phyloP scores from a whole-genome alignment of 2,888 invertebrate genomes.

The Oscheius sp. region DNA sequence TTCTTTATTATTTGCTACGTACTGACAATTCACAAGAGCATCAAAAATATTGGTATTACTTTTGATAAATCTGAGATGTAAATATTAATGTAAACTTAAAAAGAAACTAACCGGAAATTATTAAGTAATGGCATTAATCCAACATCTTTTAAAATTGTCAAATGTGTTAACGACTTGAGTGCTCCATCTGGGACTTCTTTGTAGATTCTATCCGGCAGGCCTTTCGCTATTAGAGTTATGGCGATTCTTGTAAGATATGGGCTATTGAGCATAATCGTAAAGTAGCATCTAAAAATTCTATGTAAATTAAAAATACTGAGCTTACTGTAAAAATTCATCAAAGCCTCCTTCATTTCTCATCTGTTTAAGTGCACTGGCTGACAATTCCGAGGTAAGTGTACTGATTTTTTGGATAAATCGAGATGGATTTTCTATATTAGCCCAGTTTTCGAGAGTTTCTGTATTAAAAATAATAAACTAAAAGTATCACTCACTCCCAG shows the following conservation, averaged over 20 bases:
- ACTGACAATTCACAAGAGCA: neutral
- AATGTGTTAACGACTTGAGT: conserved; percentile 8
- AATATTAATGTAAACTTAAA: neutral
- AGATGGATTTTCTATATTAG: neutral
- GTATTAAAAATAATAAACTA: neutral
- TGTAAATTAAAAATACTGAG: neutral
- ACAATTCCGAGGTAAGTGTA: neutral
- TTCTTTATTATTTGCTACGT: neutral
- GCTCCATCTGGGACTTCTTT: conserved; percentile 20
- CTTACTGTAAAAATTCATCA: conserved; percentile 8
- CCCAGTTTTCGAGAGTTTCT: conserved; percentile 1
- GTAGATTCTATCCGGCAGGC: conserved; percentile 5
- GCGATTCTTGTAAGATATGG: conserved; percentile 1
- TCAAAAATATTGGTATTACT: conserved; percentile 4
- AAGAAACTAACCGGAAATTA: neutral
- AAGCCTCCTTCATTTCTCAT: neutral
- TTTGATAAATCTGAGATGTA: conserved; percentile 5
- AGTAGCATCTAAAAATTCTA: conserved; percentile 5
- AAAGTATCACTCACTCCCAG: neutral
- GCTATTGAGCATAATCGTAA: conserved; percentile 11
- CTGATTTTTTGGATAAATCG: conserved; percentile 10
- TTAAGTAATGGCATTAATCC: conserved; percentile 2
- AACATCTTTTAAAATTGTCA: neutral
- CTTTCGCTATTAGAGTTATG: neutral
- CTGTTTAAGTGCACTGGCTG: neutral